phyloP scores from a whole-genome alignment of 2,113 vertebrate species.

The Paratilapia polleni region DNA sequence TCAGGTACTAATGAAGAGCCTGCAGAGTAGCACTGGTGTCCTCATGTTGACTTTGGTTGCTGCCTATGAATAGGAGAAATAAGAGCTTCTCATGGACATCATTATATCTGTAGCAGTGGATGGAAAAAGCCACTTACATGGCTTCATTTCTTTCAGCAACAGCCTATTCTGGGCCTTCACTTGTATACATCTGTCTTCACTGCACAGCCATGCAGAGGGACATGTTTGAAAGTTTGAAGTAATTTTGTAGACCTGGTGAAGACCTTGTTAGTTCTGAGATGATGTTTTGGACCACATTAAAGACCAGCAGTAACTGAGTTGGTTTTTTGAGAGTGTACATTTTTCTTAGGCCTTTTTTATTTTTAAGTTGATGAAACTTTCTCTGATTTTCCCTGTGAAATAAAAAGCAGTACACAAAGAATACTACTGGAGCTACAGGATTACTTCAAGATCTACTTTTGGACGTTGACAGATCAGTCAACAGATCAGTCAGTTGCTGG shows the following conservation, averaged over 20 bases:
- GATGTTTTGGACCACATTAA: neutral
- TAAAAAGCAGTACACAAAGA: neutral
- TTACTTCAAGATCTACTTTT: neutral
- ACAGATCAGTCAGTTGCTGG: too few relatives aligned
- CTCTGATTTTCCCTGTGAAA: neutral
- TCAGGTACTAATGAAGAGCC: conserved; percentile 30
- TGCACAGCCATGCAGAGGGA: neutral
- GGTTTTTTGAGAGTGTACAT: neutral
- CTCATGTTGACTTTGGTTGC: conserved; percentile 18
- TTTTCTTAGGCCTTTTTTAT: neutral
- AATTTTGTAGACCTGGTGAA: neutral
- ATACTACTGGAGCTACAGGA: neutral
- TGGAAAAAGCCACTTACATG: neutral
- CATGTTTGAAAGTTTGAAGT: neutral
- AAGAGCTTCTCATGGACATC: conserved; percentile 15
- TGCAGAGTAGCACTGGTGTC: neutral
- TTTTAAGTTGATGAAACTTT: neutral
- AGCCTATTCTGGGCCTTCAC: conserved; percentile 7
- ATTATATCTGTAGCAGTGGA: conserved; percentile 16
- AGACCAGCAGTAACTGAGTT: neutral
- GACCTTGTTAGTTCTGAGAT: neutral
- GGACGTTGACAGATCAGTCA: neutral
- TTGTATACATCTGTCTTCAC: neutral
- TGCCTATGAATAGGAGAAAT: conserved; percentile 46
- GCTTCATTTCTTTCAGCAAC: neutral